Conservation (phyloP, 2,797 vertebrate genomes). For the Molossus alvarezi region DNA sequence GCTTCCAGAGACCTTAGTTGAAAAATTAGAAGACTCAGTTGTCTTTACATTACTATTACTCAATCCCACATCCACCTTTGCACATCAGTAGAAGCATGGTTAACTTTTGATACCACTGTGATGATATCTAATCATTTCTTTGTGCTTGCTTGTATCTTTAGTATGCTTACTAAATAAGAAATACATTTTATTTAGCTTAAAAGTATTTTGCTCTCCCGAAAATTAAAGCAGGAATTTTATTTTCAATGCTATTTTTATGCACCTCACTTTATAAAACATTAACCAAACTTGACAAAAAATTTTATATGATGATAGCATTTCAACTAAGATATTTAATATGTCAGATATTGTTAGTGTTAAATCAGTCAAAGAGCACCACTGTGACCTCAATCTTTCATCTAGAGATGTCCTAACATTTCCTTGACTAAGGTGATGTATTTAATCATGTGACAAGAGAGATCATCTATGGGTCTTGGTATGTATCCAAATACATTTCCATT, state of each 20-base stretch:
- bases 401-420: constrained; percentile 22
- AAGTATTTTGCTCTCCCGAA: background rate
- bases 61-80: background rate
- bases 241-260: constrained; percentile 37
- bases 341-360: constrained; percentile 79
- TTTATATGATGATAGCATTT: constrained; percentile 80
- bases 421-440: constrained; percentile 3
- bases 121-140: background rate
- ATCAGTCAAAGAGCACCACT: constrained; percentile 55
- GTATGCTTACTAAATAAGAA: background rate
- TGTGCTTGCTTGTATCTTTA: background rate
- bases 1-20: background rate
- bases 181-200: constrained; percentile 43
- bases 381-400: constrained; percentile 68
- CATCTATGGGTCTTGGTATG: background rate
- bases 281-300: constrained; percentile 85
- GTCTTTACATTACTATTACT: background rate
- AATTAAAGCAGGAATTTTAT: constrained; percentile 48
- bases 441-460: constrained; percentile 48
- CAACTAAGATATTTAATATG: constrained; percentile 78
- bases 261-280: constrained; percentile 72
- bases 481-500: constrained; percentile 40
- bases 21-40: constrained; percentile 32
- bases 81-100: background rate
- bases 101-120: background rate